phyloP scores from a whole-genome alignment of 1,140 invertebrate species.

The Sarcophaga bullata region DNA sequence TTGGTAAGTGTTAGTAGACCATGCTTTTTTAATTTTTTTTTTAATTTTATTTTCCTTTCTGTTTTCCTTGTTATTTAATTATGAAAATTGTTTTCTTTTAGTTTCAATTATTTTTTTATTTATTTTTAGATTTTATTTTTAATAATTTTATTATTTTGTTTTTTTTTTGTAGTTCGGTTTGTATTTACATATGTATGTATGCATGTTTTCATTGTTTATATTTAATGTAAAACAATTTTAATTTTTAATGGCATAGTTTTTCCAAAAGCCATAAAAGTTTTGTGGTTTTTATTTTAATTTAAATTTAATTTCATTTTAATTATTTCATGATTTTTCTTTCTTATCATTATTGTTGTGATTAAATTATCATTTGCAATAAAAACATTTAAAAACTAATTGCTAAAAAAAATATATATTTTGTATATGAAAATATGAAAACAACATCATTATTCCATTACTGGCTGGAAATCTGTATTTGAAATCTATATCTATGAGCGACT shows the following conservation, averaged over 20 bases:
- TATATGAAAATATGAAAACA: too few species aligned
- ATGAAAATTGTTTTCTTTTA: too few species aligned
- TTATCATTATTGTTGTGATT: too few species aligned
- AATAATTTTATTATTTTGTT: slow-evolving; percentile 27
- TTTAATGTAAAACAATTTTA: too few species aligned
- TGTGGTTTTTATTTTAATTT: slow-evolving; percentile 18
- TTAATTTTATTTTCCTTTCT: too few species aligned
- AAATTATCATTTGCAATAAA: too few species aligned
- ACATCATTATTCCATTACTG: too few species aligned
- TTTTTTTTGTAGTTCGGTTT: background rate
- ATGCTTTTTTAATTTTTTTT: slow-evolving; percentile 53
- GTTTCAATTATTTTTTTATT: slow-evolving; percentile 14
- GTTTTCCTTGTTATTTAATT: too few species aligned
- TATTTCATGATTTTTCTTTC: background rate
- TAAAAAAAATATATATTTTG: too few species aligned
- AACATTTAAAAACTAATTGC: too few species aligned
- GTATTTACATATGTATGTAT: background rate
- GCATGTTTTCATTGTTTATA: background rate
- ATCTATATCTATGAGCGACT: too few species aligned
- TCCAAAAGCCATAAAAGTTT: background rate
- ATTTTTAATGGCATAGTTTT: background rate
- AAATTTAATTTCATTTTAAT: slow-evolving; percentile 7
- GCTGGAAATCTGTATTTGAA: too few species aligned
- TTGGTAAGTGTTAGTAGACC: slow-evolving; percentile 68
- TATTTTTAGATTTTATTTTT: slow-evolving; percentile 40